Conservation (phyloP, 2,888 invertebrate genomes). For the Heliconius hortense region DNA sequence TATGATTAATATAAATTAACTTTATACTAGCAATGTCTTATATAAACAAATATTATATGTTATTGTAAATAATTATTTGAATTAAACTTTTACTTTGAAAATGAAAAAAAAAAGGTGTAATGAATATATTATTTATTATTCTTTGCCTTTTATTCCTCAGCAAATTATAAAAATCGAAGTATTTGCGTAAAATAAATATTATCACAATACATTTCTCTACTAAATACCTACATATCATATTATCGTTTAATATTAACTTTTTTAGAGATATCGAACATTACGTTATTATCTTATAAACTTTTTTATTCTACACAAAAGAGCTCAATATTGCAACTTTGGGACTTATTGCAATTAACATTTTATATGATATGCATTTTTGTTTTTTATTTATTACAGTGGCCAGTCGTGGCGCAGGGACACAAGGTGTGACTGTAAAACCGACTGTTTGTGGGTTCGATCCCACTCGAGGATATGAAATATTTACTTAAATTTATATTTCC, state of each 20-base stretch:
- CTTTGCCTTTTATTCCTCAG: background rate
- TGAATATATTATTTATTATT: background rate
- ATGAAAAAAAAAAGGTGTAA: background rate
- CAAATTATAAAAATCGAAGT: background rate
- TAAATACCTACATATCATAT: background rate
- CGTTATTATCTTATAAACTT: too few relatives aligned
- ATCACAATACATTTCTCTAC: background rate
- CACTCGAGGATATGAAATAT: too few relatives aligned
- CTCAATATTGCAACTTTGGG: background rate
- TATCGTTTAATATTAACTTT: background rate
- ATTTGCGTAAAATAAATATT: too few relatives aligned
- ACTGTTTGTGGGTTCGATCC: too few relatives aligned
- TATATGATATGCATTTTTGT: background rate
- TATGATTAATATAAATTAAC: slow-evolving; percentile 33
- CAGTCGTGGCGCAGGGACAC: too few relatives aligned
- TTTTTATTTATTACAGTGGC: too few relatives aligned
- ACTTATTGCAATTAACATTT: background rate
- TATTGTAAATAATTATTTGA: background rate
- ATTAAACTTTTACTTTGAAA: background rate
- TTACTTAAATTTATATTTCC: too few relatives aligned
- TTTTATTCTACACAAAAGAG: background rate
- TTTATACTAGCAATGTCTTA: slow-evolving; percentile 8
- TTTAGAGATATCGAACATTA: background rate
- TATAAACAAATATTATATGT: background rate
- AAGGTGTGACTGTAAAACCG: too few relatives aligned